These are phyloP conservation scores for Heliothis peltigera DNA, from an alignment of 2,888 invertebrate genomes.

Conservation along the genomic window DNA sequence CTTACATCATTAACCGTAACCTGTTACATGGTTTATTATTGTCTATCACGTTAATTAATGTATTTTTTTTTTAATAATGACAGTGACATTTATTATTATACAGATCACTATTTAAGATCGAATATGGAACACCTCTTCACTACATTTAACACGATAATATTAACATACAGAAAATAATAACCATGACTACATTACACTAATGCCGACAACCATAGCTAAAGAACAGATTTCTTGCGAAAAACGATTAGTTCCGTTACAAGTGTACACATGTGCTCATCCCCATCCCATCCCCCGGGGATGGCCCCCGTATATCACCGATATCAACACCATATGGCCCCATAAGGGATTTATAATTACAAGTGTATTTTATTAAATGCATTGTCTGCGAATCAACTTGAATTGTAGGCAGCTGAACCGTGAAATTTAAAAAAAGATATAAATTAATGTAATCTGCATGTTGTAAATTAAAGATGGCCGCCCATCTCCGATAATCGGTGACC, in stretches of 20 bases:
- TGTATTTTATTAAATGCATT: conserved; percentile 72
- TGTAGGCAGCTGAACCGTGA: conserved; percentile 80
- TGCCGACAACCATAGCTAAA: conserved; percentile 64
- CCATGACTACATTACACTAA: conserved; percentile 55
- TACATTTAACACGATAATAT: background rate
- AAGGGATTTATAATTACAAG: conserved; percentile 81
- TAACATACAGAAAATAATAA: conserved; percentile 14
- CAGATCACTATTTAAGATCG: background rate
- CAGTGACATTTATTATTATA: no score
- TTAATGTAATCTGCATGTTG: conserved; percentile 33
- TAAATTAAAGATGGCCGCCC: conserved; percentile 5
- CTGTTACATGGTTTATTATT: no score
- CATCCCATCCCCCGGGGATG: conserved; percentile 59
- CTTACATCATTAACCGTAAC: no score
- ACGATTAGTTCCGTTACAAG: conserved; percentile 86
- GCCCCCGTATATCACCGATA: conserved; percentile 63
- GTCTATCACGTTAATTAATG: no score
- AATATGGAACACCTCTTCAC: background rate
- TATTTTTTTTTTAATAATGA: no score
- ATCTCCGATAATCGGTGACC: no score
- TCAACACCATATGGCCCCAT: conserved; percentile 85
- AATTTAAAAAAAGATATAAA: conserved; percentile 74
- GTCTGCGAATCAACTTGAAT: conserved; percentile 68
- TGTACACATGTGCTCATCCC: conserved; percentile 78
- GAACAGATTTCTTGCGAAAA: conserved; percentile 68